Base-by-base conservation (phyloP, 2,113 vertebrate species). In the Phasianus colchicus region DNA sequence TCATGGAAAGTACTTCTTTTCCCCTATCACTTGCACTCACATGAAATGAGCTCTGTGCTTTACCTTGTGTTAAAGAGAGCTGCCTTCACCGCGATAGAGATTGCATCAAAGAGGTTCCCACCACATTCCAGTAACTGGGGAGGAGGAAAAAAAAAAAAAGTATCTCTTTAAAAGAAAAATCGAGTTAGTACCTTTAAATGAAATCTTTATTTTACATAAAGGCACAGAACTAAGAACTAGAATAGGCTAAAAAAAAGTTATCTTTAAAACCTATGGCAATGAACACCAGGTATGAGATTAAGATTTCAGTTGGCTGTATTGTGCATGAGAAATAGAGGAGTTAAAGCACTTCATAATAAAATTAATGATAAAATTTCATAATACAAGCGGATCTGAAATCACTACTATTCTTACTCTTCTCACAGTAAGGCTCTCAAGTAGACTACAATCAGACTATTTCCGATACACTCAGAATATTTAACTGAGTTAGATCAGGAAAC, bases 31-130 rank as follows among this genome's bases (percentile, higher is more conserved):
- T 86, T 75, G 34, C 25, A 66, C 67, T 60, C 72, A 70, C 20
- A 10, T 5, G 11, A 83, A 91, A 80, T 14, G 48, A 92, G 43
- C 89, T 42, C 43, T 74, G 67, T 88, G 60, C 40, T 98, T 98
- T 97, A 99, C 99, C 99, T 99, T 66, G 99, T 99, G 93, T 98
- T 99, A 93, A 99, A 99, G 52, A 99, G 99, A n/a, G 99, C 99
- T n/a, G 99, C 99, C 94, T 99, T 99, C 76, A 99, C 98, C 36
- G 99, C 99, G 6, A 99, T 69, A 32, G 99, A 99, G 89, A 99
- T 99, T 45, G 99, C 98, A 67, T 99, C 99, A 55, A 99, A 99
- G 88, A 99, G 95, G 95, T 99, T 99, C 84, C 99, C 99, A 58
- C 99, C 99, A 95, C 99, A 99, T 88, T 99, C 99, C 94, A 99